Evolutionary conservation across 2,113 vertebrate genomes (phyloP), one percentile per base, ranked within the genome.

Genomic region (Paraplagusia blochii): DNA sequence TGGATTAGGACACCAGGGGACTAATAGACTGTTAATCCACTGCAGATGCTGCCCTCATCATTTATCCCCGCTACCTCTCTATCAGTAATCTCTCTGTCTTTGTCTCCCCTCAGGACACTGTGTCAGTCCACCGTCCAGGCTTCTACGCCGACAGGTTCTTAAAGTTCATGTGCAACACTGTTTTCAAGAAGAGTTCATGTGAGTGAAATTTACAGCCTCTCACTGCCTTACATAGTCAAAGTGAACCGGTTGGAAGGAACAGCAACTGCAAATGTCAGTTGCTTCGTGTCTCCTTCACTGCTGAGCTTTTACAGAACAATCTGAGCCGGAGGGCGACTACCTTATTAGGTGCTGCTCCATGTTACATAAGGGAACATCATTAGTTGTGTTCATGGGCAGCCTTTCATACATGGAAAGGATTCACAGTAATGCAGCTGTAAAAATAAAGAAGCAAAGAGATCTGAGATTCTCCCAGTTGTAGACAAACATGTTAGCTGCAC

Each of bases 61-160:
- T 53, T 73, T 51, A 55, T 62, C 52, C 42, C 44, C 13, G 69
- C 63, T 34, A 63, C 40, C 29, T 68, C 80, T 73, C 53, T 68
- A 50, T 71, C 45, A 47, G 72, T 77, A 74, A 83, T 85, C 67
- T 62, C 38, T 53, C 40, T 4, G 2, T 68, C 22, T 79, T 38
- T 76, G 33, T 46, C 43, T 57, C 54, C 54, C 64, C 74, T 59
- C 74, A 99, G 97, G 97, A 99, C 88, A 99, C 97, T 0, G 95
- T 99, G 29, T 99, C 97, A 0, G 97, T 99, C 36, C 97, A 99
- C 82, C 92, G 97, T 63, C 97, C 97, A 3, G 94, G 94, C 79
- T 98, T 99, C 88, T 99, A 99, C 0, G 97, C 96, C 0, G 96
- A 99, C 47, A 90, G 97, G 59, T 99, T 99, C 88, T 95, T 96